A percentile compares a stretch with the other conserved stretches of the same genome.
phyloP scores from a whole-genome alignment of 53 echinoderm and acorn worm species.

The Zoroaster sp. region DNA sequence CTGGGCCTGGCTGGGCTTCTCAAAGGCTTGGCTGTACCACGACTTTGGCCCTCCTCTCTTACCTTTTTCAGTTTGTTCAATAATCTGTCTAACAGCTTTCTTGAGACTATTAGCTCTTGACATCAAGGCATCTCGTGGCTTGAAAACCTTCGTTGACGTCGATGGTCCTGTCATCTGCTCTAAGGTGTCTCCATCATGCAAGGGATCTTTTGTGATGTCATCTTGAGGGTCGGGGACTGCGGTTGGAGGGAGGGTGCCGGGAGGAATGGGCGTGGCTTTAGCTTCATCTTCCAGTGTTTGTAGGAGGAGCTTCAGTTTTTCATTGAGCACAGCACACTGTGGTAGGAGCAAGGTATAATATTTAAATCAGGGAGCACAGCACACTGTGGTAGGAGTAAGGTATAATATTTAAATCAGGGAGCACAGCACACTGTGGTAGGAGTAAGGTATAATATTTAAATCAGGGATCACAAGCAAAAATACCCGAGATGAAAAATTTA shows the following conservation, averaged over 20 bases:
- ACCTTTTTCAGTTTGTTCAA: conserved; percentile 98
- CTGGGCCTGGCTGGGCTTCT: no score
- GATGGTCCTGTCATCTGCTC: conserved; percentile 87
- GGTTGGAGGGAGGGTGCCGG: conserved; percentile 56
- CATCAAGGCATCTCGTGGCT: conserved; percentile 95
- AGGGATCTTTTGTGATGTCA: background rate
- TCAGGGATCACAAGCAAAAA: no score
- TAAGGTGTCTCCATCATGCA: conserved; percentile 78
- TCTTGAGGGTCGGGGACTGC: background rate
- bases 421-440: no score
- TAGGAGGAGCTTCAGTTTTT: conserved; percentile 89
- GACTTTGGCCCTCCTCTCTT: no score
- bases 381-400: no score
- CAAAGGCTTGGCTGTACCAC: no score
- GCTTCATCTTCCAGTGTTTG: conserved; percentile 88
- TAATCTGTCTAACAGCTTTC: conserved; percentile 95
- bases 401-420: no score
- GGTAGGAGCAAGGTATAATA: no score
- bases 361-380: no score
- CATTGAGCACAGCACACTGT: conserved; percentile 82
- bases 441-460: no score
- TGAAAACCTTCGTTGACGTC: conserved; percentile 82
- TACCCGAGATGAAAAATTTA: no score
- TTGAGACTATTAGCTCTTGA: conserved; percentile 94
- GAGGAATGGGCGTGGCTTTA: conserved; percentile 77